phyloP scores from a whole-genome alignment of 2,113 vertebrate genomes.

The Tichodroma muraria region DNA sequence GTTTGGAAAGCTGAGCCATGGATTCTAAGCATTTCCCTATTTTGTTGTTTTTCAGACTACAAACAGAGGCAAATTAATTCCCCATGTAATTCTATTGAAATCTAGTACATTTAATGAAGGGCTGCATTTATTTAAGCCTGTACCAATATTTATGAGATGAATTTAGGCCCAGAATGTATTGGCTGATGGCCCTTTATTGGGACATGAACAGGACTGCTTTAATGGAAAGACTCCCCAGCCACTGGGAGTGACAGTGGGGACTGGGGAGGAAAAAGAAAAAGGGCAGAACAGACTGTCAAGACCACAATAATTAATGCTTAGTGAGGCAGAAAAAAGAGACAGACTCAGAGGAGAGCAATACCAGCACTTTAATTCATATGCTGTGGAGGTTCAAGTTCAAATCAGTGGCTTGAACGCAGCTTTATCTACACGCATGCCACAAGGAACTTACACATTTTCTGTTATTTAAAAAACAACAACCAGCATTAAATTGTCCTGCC shows the following conservation, averaged over 20 bases:
- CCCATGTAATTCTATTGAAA: slow-evolving; percentile 44
- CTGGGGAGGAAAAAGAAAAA: not conserved
- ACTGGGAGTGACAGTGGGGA: not conserved
- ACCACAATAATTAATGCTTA: not conserved
- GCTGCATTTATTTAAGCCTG: slow-evolving; percentile 15
- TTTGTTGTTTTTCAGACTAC: slow-evolving; percentile 36
- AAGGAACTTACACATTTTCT: not conserved
- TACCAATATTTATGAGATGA: slow-evolving; percentile 24
- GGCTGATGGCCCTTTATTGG: slow-evolving; percentile 23
- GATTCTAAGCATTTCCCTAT: not conserved
- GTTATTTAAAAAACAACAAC: not conserved
- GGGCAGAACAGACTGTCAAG: not conserved
- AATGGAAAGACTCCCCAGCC: not conserved
- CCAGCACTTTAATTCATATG: not conserved
- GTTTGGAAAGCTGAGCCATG: not conserved
- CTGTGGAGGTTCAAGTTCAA: not conserved
- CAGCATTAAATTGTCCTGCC: not conserved
- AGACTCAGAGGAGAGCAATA: not conserved
- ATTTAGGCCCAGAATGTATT: slow-evolving; percentile 33
- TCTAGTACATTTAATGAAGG: not conserved
- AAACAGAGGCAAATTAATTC: slow-evolving; percentile 34
- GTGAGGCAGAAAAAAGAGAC: not conserved
- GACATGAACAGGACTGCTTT: not conserved
- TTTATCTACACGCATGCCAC: not conserved
- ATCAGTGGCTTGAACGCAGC: not conserved